A percentile compares a stretch with the other conserved stretches of the same genome.
Evolutionary conservation across 2,888 invertebrate genomes (phyloP).

Genomic region (Cetonia aurata): DNA sequence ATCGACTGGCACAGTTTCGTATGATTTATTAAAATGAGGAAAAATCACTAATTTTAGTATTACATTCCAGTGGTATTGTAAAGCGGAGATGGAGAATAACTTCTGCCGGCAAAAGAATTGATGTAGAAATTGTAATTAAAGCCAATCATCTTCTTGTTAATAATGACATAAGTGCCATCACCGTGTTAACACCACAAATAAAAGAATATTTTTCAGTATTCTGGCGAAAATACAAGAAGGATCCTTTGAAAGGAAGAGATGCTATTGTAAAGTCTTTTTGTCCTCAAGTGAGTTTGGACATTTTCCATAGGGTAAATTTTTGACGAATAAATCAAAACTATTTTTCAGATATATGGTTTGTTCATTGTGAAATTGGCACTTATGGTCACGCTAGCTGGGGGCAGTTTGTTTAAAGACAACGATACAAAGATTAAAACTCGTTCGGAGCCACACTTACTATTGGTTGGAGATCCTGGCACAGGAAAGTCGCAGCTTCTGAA

Average conservation of each 20-base stretch:
- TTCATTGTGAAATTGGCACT: conserved; percentile 89
- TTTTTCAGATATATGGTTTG: conserved; percentile 84
- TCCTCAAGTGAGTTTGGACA: conserved; percentile 75
- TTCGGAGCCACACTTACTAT: conserved; percentile 86
- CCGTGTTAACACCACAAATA: conserved; percentile 74
- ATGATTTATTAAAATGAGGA: too few relatives aligned
- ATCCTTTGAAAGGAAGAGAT: conserved; percentile 81
- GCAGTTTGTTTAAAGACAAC: conserved; percentile 65
- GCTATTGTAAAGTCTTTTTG: conserved; percentile 84
- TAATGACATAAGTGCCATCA: conserved; percentile 66
- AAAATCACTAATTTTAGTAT: background rate
- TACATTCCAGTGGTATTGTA: conserved; percentile 77
- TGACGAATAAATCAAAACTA: background rate
- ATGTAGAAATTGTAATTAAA: conserved; percentile 78
- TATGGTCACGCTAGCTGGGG: conserved; percentile 75
- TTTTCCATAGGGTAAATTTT: background rate
- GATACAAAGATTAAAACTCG: conserved; percentile 66
- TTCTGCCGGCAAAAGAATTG: conserved; percentile 71
- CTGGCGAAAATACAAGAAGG: conserved; percentile 75
- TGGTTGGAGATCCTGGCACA: conserved; percentile 92
- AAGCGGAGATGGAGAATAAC: conserved; percentile 80
- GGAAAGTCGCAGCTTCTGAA: conserved; percentile 89
- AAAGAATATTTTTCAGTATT: conserved; percentile 78
- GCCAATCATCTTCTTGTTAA: conserved; percentile 80
- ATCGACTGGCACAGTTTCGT: too few relatives aligned